These are phyloP conservation scores for Zapornia atra DNA, from an alignment of 2,113 vertebrate species.

Conservation along the genomic window DNA sequence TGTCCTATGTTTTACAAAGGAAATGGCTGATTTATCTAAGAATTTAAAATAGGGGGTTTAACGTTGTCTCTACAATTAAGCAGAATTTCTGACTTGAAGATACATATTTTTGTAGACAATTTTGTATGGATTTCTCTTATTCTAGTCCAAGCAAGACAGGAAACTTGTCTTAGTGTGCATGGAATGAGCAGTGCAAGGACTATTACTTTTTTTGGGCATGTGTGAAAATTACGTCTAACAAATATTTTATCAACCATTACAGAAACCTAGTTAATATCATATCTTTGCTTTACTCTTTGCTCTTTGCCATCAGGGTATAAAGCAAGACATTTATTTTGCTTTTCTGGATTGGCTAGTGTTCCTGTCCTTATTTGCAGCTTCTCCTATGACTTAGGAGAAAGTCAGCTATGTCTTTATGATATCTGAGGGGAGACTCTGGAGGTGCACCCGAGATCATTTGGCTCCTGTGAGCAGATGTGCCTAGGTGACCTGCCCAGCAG, in stretches of 20 bases:
- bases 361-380: not conserved
- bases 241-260: not conserved
- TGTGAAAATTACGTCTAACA: not conserved
- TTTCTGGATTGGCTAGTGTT: not conserved
- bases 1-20: not conserved
- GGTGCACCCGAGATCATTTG: not conserved
- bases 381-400: not conserved
- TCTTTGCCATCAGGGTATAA: not conserved
- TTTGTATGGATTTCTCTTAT: not conserved
- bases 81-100: constrained; percentile 22
- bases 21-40: not conserved
- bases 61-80: not conserved
- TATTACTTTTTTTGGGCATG: not conserved
- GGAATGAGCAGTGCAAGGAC: not conserved
- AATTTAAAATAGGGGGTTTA: not conserved
- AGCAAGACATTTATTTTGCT: not conserved
- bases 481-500: not conserved
- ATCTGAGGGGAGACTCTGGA: not conserved
- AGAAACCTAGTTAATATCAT: not conserved
- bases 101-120: not conserved
- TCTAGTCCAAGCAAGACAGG: not conserved
- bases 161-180: not conserved
- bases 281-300: not conserved
- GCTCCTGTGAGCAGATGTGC: not conserved
- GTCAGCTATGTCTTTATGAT: not conserved